Evolutionary conservation across 2,113 vertebrate species (phyloP), one percentile per base, ranked within the genome.

Genomic region (Fukomys damarensis): DNA sequence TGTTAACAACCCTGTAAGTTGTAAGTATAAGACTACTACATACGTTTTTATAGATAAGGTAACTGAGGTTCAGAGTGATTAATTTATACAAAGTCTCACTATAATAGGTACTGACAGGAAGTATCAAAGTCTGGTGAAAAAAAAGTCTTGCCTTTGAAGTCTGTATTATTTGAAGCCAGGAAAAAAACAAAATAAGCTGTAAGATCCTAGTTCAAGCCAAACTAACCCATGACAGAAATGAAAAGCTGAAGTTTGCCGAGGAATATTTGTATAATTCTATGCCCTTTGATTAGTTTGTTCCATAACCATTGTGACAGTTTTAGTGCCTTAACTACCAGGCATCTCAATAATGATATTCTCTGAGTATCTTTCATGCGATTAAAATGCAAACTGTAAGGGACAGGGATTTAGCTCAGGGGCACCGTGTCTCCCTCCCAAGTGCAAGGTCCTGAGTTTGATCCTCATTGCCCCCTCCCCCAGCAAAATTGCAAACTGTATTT

Each of bases 221-320:
- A 30, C 43, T 72, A 70, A 72, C 65, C 84, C 38, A 6, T 65
- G 70, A 35, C 38, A 93, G 30, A 81, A 83, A 54, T 10, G 3
- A 58, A 76, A 94, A 94, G 54, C n/a, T 56, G 13, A 85, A 56
- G 38, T 85, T 96, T 91, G 54, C 90, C 85, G 13, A 89, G 46
- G 32, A 72, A 49, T 46, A 38, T 85, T 43, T 81, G n/a, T 83
- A 10, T 68, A 43, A 77, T 56, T 28, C 38, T 49, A 3, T 80
- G 58, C 35, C 87, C 82, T 86, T 46, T 56, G 9, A 68, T 82
- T 58, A 79, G 32, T 87, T 56, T 86, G 43, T 58, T 82, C 24
- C 76, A n/a, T 76, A 58, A 43, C 43, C 32, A 49, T 10, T 24
- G 28, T n/a, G 0, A 22, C 5, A 49, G 46, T 72, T 58, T 35